Conservation (phyloP, 35 echinoderm and acorn worm genomes). For the Anneissia japonica region DNA sequence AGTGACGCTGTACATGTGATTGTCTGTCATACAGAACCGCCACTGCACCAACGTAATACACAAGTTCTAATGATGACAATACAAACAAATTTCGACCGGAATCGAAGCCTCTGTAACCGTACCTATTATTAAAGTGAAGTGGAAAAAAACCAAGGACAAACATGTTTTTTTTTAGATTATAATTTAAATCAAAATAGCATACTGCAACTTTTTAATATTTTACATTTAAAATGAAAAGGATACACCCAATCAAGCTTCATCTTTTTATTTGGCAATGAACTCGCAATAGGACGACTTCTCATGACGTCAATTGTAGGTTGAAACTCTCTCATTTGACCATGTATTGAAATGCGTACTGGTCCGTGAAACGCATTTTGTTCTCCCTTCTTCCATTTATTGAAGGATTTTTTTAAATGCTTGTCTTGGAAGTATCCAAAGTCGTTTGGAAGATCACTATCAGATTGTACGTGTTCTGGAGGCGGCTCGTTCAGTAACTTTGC, state of each 20-base stretch:
- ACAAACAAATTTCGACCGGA: slow-evolving; percentile 62
- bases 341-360: slow-evolving; percentile 50
- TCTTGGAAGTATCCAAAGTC: not conserved
- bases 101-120: slow-evolving; percentile 86
- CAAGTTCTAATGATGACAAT: slow-evolving; percentile 54
- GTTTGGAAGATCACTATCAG: not conserved
- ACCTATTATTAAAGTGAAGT: slow-evolving; percentile 37
- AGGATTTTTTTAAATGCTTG: too few relatives aligned
- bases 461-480: not conserved
- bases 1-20: slow-evolving; percentile 65
- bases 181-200: not conserved
- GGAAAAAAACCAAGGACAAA: not conserved
- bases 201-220: not conserved
- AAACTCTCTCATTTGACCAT: slow-evolving; percentile 71
- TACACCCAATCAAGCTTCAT: slow-evolving; percentile 98
- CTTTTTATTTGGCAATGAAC: slow-evolving; percentile 48
- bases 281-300: not conserved
- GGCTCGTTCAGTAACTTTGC: not conserved
- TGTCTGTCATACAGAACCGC: slow-evolving; percentile 71
- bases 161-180: not conserved
- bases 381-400: not conserved
- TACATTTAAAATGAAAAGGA: slow-evolving; percentile 45
- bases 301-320: slow-evolving; percentile 50
- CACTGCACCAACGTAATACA: slow-evolving; percentile 76
- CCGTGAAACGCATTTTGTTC: slow-evolving; percentile 12